Conservation (phyloP, 2,888 invertebrate genomes). For the Aporophyla nigra region DNA sequence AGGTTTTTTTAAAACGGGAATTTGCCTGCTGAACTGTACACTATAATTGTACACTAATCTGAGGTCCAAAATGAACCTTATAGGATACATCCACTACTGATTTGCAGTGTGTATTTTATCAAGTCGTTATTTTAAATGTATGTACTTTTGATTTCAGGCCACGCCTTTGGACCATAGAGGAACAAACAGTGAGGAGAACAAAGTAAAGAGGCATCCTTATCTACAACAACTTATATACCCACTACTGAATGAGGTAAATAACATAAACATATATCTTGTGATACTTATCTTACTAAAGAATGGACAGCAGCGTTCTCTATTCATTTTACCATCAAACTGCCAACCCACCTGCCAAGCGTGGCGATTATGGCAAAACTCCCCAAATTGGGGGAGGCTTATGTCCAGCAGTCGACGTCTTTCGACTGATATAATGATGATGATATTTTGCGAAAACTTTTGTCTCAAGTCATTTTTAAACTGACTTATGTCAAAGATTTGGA, state of each 20-base stretch:
- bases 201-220: constrained; percentile 88
- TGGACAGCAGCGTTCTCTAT: no score
- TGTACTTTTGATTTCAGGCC: constrained; percentile 76
- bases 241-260: constrained; percentile 85
- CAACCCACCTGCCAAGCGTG: no score
- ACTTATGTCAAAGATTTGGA: not conserved
- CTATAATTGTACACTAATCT: not conserved
- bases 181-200: constrained; percentile 84
- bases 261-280: not conserved
- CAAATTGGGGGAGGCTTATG: no score
- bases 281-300: no score
- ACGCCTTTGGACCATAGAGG: constrained; percentile 90
- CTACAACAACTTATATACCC: constrained; percentile 89
- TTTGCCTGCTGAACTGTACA: not conserved
- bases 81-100: not conserved
- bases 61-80: not conserved
- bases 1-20: not conserved
- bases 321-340: no score
- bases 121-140: not conserved
- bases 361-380: no score
- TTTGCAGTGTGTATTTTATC: not conserved
- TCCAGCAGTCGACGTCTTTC: no score
- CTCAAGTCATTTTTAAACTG: not conserved
- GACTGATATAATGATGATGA: no score
- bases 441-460: no score